Conservation (phyloP, 2,113 vertebrate genomes). For the Apodemus speciosus region DNA sequence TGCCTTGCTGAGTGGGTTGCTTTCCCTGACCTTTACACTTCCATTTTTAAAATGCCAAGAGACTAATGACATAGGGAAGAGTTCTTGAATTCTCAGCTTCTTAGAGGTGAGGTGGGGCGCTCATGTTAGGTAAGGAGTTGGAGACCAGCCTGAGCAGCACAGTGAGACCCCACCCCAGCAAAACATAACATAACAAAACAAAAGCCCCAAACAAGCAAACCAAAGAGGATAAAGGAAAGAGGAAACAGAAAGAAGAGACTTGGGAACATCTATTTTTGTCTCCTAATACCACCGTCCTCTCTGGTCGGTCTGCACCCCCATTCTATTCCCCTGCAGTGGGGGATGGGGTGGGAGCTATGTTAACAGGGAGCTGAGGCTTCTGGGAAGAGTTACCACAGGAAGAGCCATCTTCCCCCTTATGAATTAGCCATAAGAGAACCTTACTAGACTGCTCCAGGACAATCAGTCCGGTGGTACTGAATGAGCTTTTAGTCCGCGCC, state of each 20-base stretch:
- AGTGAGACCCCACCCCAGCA: not conserved
- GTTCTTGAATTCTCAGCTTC: not conserved
- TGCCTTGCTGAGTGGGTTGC: not conserved
- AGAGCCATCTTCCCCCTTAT: not conserved
- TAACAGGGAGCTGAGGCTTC: not conserved
- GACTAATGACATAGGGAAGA: not conserved
- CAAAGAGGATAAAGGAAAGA: no score
- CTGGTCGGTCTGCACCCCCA: no score
- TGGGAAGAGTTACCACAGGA: not conserved
- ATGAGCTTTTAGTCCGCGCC: not conserved
- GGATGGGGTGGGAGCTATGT: no score
- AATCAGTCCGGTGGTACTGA: not conserved
- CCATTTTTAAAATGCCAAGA: not conserved
- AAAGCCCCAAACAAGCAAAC: not conserved
- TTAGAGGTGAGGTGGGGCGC: not conserved
- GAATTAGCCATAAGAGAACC: no score
- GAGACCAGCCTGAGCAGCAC: not conserved
- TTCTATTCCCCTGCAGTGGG: not conserved
- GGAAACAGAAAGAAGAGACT: not conserved
- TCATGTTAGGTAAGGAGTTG: not conserved
- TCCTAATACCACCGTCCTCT: not conserved
- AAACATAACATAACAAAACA: not conserved
- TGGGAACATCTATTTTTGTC: not conserved
- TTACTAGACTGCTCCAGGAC: not conserved
- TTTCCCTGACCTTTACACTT: not conserved